These are phyloP conservation scores for Triplophysa dalaica DNA, from an alignment of 2,113 vertebrate genomes.

Conservation along the genomic window DNA sequence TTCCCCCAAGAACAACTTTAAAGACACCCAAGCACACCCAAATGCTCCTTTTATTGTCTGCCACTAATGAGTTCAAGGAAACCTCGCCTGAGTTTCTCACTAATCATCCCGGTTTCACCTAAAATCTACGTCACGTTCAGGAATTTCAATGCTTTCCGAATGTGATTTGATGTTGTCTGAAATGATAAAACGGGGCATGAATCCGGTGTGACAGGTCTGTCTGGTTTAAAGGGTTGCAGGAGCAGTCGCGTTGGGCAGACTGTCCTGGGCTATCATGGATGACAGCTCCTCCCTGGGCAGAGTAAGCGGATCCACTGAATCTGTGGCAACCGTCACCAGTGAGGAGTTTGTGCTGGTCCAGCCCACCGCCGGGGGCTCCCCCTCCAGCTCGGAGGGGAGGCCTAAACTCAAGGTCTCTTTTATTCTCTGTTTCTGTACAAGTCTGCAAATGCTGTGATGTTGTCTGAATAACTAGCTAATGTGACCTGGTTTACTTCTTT, in stretches of 20 bases:
- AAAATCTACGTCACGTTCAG: neutral
- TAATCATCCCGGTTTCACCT: neutral
- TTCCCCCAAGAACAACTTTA: too few species aligned
- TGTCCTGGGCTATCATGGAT: conserved; percentile 82
- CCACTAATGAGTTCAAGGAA: too few species aligned
- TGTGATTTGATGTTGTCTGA: neutral
- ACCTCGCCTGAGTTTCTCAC: neutral
- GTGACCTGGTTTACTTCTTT: neutral
- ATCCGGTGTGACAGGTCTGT: conserved; percentile 9
- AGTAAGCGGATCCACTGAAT: conserved; percentile 82
- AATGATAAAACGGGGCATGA: neutral
- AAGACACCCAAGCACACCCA: too few species aligned
- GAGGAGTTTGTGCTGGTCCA: conserved; percentile 93
- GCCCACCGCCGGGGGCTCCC: conserved; percentile 75
- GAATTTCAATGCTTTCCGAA: neutral
- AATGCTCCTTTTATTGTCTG: too few species aligned
- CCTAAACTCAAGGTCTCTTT: conserved; percentile 83
- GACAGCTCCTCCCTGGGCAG: conserved; percentile 82
- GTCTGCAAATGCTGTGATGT: neutral
- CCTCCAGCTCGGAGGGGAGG: conserved; percentile 80
- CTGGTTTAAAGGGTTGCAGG: conserved; percentile 24
- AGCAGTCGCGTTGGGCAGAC: conserved; percentile 55
- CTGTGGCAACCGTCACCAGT: conserved; percentile 83
- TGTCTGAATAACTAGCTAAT: too few species aligned
- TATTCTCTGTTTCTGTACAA: neutral